Evolutionary conservation across 2,888 invertebrate species (phyloP).

Genomic region (Patella ulyssiponensis): DNA sequence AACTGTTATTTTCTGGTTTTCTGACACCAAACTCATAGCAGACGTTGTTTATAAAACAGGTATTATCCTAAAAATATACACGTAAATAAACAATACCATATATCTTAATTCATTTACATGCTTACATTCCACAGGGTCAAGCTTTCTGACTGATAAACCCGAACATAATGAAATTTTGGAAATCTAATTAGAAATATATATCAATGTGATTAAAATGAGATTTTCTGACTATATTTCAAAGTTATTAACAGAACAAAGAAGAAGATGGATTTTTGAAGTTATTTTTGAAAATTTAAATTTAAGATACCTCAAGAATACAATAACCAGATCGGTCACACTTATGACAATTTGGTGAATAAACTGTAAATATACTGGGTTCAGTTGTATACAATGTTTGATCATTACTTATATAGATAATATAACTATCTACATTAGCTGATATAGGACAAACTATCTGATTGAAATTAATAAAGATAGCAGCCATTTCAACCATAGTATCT

Average conservation of each 20-base stretch:
- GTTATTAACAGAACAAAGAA: too few relatives aligned
- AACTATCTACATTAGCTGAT: conserved; percentile 35
- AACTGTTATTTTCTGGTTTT: conserved; percentile 40
- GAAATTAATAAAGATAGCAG: conserved; percentile 42
- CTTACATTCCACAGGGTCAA: too few relatives aligned
- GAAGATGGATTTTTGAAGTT: neutral
- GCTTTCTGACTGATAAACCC: too few relatives aligned
- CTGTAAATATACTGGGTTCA: conserved; percentile 33
- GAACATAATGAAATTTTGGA: too few relatives aligned
- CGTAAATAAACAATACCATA: neutral
- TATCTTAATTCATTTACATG: neutral
- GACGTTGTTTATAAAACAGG: conserved; percentile 46
- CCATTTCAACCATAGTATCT: conserved; percentile 19
- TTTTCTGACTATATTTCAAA: too few relatives aligned
- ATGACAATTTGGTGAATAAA: conserved; percentile 43
- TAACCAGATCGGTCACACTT: conserved; percentile 38
- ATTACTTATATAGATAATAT: conserved; percentile 43
- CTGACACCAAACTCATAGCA: conserved; percentile 44
- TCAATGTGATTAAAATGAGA: too few relatives aligned
- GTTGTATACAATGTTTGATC: conserved; percentile 35
- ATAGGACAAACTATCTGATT: conserved; percentile 43
- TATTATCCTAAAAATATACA: conserved; percentile 36
- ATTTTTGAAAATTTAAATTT: neutral
- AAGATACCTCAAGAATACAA: conserved; percentile 43
- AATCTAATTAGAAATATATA: too few relatives aligned